A percentile compares a stretch with the other conserved stretches of the same genome.
These are phyloP conservation scores for Cyprinus carpio DNA, from an alignment of 2,113 vertebrate genomes.

Conservation along the genomic window DNA sequence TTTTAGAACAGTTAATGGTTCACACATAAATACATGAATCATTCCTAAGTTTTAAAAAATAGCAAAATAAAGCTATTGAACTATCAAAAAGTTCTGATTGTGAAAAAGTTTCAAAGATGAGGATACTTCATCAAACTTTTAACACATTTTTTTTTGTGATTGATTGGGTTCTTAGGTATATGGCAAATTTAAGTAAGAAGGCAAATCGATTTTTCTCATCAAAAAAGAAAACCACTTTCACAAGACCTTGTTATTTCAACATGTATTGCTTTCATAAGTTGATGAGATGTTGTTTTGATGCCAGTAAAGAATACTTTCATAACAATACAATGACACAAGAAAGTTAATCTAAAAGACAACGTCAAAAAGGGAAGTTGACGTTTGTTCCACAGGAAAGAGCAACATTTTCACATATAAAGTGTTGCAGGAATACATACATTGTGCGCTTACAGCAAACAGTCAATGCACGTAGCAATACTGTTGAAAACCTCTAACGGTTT, in stretches of 20 bases:
- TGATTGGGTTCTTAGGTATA: not conserved
- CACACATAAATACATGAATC: not conserved
- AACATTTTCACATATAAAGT: not conserved
- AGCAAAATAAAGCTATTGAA: not conserved
- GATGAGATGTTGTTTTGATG: not conserved
- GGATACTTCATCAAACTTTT: not conserved
- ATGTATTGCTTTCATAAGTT: not conserved
- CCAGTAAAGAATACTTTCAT: not conserved
- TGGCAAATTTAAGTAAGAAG: not conserved
- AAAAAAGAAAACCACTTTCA: not conserved
- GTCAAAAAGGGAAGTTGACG: not conserved
- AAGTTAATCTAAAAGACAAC: not conserved
- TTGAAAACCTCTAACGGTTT: not conserved
- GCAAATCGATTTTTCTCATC: not conserved
- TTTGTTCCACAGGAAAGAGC: not conserved
- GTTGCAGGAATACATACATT: not conserved
- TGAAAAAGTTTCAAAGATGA: not conserved
- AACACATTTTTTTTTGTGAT: not conserved
- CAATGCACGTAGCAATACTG: too few species aligned
- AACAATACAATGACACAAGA: not conserved
- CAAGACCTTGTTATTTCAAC: not conserved
- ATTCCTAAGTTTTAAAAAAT: not conserved
- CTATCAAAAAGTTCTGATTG: not conserved
- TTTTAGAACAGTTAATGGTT: not conserved
- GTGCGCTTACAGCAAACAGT: not conserved